Evolutionary conservation across 2,888 invertebrate genomes (phyloP).

Genomic region (Ischnura elegans): DNA sequence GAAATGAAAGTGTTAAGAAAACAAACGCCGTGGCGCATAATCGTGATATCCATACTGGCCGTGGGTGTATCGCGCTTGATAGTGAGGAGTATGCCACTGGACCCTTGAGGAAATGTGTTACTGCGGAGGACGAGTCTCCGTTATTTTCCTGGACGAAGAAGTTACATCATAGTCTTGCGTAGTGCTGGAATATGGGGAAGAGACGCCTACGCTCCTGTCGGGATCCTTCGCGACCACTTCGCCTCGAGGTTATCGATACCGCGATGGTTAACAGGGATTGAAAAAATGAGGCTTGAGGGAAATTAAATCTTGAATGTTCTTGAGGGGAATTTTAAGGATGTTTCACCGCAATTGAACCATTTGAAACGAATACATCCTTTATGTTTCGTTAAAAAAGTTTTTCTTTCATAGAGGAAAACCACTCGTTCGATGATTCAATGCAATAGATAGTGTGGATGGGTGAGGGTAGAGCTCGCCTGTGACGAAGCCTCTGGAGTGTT

Average conservation of each 20-base stretch:
- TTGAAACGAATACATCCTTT: no score
- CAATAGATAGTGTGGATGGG: no score
- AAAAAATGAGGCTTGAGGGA: background rate
- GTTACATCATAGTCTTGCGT: background rate
- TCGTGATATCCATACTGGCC: no score
- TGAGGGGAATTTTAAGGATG: background rate
- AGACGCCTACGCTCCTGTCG: background rate
- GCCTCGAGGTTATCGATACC: background rate
- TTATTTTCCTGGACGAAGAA: background rate
- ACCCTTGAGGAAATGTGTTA: background rate
- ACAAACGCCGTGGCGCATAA: no score
- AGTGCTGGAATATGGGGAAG: background rate
- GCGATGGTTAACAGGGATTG: background rate
- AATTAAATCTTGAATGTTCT: background rate
- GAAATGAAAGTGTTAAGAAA: no score
- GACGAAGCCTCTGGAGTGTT: no score
- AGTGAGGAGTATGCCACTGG: background rate
- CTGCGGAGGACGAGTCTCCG: background rate
- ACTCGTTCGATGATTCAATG: no score
- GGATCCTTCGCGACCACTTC: background rate
- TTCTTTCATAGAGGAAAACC: no score
- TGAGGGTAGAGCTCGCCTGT: no score
- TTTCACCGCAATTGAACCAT: no score
- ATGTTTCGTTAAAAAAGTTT: no score
- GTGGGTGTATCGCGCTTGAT: no score